phyloP scores from a whole-genome alignment of 92 coral and sea anemone species.

The Metridium senile region DNA sequence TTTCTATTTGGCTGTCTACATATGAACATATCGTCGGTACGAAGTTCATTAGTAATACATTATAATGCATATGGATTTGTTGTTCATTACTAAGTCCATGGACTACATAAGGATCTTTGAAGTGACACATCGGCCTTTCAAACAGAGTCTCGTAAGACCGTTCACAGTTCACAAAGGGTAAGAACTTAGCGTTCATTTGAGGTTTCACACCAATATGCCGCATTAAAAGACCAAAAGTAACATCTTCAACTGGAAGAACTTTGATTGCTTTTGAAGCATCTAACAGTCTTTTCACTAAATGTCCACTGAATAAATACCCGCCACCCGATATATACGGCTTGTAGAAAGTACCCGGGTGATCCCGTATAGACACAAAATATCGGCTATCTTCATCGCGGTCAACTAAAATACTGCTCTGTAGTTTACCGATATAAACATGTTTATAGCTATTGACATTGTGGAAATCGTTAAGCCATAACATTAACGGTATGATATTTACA shows the following conservation, averaged over 20 bases:
- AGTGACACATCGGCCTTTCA: constrained; percentile 77
- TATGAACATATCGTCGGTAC: constrained; percentile 76
- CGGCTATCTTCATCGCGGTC: constrained; percentile 64
- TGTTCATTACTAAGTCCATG: constrained; percentile 64
- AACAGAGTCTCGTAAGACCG: constrained; percentile 40
- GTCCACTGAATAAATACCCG: constrained; percentile 77
- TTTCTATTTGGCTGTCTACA: constrained; percentile 53
- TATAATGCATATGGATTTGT: constrained; percentile 79
- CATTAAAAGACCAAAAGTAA: constrained; percentile 69
- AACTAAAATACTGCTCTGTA: constrained; percentile 59
- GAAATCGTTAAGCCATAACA: constrained; percentile 68
- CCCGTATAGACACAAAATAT: constrained; percentile 55
- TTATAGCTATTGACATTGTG: constrained; percentile 47
- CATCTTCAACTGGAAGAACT: constrained; percentile 77
- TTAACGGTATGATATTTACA: constrained; percentile 59
- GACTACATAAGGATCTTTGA: constrained; percentile 69
- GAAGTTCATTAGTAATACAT: constrained; percentile 74
- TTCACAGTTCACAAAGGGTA: constrained; percentile 77
- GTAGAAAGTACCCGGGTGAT: constrained; percentile 35
- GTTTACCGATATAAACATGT: constrained; percentile 71
- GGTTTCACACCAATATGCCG: constrained; percentile 56
- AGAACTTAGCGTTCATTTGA: constrained; percentile 38
- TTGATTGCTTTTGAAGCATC: constrained; percentile 40
- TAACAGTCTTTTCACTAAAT: constrained; percentile 52
- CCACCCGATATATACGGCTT: constrained; percentile 81